Evolutionary conservation across 2,113 vertebrate genomes (phyloP).

Genomic region (Oryzias celebensis): DNA sequence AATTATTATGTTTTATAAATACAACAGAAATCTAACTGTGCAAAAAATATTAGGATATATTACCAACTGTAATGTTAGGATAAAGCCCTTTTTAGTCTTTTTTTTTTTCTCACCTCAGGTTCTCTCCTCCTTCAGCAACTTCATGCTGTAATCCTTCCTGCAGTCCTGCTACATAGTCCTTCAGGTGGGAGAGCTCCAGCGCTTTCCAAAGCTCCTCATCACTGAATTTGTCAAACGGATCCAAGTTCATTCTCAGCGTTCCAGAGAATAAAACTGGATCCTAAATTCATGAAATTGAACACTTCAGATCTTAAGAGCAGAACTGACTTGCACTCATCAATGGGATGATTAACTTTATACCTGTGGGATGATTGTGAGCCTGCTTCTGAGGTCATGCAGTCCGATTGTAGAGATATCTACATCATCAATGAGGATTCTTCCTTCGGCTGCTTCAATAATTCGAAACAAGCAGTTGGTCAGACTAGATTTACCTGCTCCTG

Average conservation of each 20-base stretch:
- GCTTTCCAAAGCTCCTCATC: constrained; percentile 89
- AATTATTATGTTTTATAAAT: too few species aligned
- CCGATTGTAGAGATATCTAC: constrained; percentile 88
- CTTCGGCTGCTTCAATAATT: constrained; percentile 88
- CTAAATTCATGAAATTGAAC: constrained; percentile 57
- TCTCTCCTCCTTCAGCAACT: constrained; percentile 90
- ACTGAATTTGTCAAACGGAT: constrained; percentile 87
- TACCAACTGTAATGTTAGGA: too few species aligned
- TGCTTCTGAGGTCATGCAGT: constrained; percentile 88
- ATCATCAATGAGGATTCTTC: constrained; percentile 84
- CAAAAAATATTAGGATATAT: too few species aligned
- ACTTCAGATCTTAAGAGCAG: background rate
- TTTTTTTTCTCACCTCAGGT: constrained; percentile 84
- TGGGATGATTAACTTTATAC: constrained; percentile 56
- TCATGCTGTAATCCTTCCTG: constrained; percentile 76
- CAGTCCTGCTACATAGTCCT: constrained; percentile 75
- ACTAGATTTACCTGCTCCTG: constrained; percentile 96
- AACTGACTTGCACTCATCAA: too few species aligned
- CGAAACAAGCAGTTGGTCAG: constrained; percentile 94
- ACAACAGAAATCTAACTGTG: too few species aligned
- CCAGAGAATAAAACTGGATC: constrained; percentile 94
- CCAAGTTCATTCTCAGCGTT: constrained; percentile 90
- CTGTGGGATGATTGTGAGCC: constrained; percentile 96
- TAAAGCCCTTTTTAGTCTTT: too few species aligned
- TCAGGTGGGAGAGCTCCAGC: constrained; percentile 90